Evolutionary conservation across 2,888 invertebrate species (phyloP).

Genomic region (Diaperis boleti): DNA sequence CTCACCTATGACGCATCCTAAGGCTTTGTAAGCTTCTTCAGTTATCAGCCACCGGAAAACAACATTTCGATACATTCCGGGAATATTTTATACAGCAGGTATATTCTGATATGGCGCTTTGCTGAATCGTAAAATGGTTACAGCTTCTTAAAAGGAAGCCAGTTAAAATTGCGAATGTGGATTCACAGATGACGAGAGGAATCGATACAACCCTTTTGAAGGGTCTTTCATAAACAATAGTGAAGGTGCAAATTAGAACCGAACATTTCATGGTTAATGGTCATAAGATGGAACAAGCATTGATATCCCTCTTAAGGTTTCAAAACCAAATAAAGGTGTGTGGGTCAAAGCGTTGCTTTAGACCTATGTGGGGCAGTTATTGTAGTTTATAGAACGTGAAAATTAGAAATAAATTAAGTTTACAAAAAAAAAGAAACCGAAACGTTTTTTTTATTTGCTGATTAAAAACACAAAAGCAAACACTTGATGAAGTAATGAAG

Average conservation of each 20-base stretch:
- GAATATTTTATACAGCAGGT: not conserved
- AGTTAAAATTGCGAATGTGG: slow-evolving; percentile 5
- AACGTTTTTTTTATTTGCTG: too few species aligned
- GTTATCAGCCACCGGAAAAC: slow-evolving; percentile 5
- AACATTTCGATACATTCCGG: slow-evolving; percentile 3
- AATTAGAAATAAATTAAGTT: too few species aligned
- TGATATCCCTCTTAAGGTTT: not conserved
- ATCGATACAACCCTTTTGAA: slow-evolving; percentile 5
- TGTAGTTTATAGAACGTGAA: too few species aligned
- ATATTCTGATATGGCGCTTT: too few species aligned
- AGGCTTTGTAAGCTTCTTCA: slow-evolving; percentile 36
- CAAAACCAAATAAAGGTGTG: too few species aligned
- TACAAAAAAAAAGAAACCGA: too few species aligned
- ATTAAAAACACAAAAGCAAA: too few species aligned
- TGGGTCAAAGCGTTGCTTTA: too few species aligned
- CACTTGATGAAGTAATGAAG: too few species aligned
- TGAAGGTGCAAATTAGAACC: too few species aligned
- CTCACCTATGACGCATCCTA: slow-evolving; percentile 58
- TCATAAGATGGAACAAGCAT: not conserved
- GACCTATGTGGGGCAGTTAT: too few species aligned
- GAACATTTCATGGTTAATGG: too few species aligned
- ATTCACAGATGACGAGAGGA: not conserved
- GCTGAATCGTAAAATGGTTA: not conserved
- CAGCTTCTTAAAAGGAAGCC: not conserved
- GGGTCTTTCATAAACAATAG: slow-evolving; percentile 1